phyloP scores from a whole-genome alignment of 2,888 invertebrate species.

The Andrena minutula region DNA sequence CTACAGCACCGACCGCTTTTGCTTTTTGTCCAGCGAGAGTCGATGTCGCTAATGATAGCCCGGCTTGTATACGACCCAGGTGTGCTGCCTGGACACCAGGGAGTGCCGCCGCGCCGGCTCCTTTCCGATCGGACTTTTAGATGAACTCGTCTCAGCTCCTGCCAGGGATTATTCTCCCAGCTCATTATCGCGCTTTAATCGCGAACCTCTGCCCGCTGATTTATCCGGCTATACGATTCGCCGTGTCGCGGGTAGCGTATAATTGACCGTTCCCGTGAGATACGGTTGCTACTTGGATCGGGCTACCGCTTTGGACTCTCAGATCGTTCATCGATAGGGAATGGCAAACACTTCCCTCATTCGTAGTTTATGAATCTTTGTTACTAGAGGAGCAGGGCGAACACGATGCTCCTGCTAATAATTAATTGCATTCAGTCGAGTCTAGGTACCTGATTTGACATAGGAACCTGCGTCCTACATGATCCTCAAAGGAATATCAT shows the following conservation, averaged over 20 bases:
- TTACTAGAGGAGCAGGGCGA: too few relatives aligned
- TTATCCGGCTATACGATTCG: neutral
- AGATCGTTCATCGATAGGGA: neutral
- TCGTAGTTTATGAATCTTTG: too few relatives aligned
- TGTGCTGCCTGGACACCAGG: neutral
- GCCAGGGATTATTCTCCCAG: conserved; percentile 3
- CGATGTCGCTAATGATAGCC: conserved; percentile 23
- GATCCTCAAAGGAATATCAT: too few relatives aligned
- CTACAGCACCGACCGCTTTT: neutral
- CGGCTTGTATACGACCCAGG: neutral
- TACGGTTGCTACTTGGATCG: neutral
- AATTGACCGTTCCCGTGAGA: conserved; percentile 25
- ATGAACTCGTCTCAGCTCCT: conserved; percentile 12
- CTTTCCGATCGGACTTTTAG: neutral
- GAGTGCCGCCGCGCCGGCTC: neutral
- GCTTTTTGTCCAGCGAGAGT: neutral
- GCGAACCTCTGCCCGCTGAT: neutral
- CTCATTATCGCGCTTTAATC: conserved; percentile 25
- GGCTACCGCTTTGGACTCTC: neutral
- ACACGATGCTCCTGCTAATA: too few relatives aligned
- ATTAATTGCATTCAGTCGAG: too few relatives aligned
- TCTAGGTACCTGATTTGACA: too few relatives aligned
- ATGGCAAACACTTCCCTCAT: too few relatives aligned
- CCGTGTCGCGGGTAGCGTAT: neutral
- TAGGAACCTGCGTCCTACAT: too few relatives aligned